These are phyloP conservation scores for Irena cyanogastra DNA, from an alignment of 2,113 vertebrate species.

Conservation along the genomic window DNA sequence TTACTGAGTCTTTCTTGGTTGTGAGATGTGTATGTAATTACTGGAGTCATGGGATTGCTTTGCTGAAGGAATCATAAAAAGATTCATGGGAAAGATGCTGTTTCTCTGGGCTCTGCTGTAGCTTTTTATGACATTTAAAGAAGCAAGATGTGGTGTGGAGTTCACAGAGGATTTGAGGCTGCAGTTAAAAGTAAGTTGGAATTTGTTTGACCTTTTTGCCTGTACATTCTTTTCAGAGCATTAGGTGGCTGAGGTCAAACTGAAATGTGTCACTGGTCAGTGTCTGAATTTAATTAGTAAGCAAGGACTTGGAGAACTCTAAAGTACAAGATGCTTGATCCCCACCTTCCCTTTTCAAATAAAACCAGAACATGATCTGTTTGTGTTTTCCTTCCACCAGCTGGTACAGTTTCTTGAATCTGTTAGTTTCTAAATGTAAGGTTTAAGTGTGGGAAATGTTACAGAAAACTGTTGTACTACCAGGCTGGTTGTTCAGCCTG, in stretches of 20 bases:
- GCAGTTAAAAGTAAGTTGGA: conserved; percentile 49
- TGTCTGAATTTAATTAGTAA: conserved; percentile 63
- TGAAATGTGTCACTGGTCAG: conserved; percentile 59
- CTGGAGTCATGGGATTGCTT: background rate
- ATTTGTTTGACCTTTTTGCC: conserved; percentile 61
- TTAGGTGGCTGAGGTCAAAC: conserved; percentile 58
- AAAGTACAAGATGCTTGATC: conserved; percentile 6
- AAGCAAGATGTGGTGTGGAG: conserved; percentile 22
- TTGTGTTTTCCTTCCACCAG: conserved; percentile 29
- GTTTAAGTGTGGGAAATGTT: conserved; percentile 8
- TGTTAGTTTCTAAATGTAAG: conserved; percentile 25
- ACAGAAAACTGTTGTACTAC: background rate
- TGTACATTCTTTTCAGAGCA: conserved; percentile 47
- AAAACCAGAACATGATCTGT: conserved; percentile 22
- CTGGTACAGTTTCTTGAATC: conserved; percentile 32
- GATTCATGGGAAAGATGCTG: background rate
- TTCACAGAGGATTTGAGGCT: conserved; percentile 34
- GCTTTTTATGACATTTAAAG: background rate
- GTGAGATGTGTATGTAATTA: background rate
- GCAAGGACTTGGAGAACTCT: background rate
- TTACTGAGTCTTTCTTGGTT: background rate
- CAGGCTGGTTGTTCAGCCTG: background rate
- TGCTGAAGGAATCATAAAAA: conserved; percentile 2
- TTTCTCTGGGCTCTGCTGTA: conserved; percentile 16
- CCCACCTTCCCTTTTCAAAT: background rate